Evolutionary conservation across 2,113 vertebrate genomes (phyloP).

Genomic region (Oryzias melastigma): DNA sequence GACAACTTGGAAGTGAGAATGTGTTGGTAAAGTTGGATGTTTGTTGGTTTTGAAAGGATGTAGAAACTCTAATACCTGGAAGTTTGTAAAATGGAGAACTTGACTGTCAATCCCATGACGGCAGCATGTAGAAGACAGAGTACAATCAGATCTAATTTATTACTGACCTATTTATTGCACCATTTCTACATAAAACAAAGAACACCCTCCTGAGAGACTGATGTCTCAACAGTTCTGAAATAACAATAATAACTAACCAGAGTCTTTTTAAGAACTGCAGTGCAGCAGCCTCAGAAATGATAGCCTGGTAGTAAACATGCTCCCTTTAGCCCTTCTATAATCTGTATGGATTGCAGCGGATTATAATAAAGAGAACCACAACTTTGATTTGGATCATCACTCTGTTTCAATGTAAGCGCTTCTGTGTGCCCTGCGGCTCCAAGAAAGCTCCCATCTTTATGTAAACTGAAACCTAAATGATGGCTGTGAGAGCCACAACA

Average conservation of each 20-base stretch:
- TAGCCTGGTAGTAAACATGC: conserved; percentile 13
- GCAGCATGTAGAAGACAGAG: not conserved
- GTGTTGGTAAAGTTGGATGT: no score
- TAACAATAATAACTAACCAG: conserved; percentile 1
- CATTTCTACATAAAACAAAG: not conserved
- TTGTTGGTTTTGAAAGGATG: no score
- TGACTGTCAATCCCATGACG: no score
- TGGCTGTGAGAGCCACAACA: conserved; percentile 37
- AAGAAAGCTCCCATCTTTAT: conserved; percentile 43
- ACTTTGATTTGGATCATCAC: conserved; percentile 40
- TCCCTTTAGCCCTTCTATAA: conserved; percentile 26
- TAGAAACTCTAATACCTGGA: no score
- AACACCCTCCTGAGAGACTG: not conserved
- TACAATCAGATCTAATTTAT: not conserved
- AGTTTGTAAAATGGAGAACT: no score
- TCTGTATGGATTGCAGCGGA: conserved; percentile 44
- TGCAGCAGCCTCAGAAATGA: conserved; percentile 5
- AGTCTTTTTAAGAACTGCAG: conserved; percentile 14
- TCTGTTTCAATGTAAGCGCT: conserved; percentile 39
- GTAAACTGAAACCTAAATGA: conserved; percentile 60
- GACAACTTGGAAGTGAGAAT: no score
- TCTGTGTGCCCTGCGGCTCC: conserved; percentile 11
- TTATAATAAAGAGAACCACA: conserved; percentile 50
- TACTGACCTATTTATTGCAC: not conserved
- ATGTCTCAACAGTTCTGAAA: not conserved